A percentile compares a stretch with the other conserved stretches of the same genome.
phyloP scores from a whole-genome alignment of 92 coral and sea anemone genomes.

The Pocillopora grandis region DNA sequence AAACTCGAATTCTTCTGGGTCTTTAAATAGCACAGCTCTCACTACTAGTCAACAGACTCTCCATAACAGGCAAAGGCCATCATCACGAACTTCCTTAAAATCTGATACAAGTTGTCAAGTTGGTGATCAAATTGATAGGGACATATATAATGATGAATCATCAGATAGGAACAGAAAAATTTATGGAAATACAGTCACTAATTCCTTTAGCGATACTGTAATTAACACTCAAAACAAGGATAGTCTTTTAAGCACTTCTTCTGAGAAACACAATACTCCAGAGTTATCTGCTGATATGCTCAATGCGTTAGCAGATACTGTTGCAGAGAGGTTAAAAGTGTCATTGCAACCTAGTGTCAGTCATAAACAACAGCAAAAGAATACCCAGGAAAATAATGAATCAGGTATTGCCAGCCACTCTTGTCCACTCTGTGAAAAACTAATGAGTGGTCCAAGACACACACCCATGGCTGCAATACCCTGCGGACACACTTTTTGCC shows the following conservation, averaged over 20 bases:
- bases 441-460: constrained; percentile 87
- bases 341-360: constrained; percentile 36
- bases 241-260: background rate
- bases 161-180: background rate
- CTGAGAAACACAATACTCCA: constrained; percentile 23
- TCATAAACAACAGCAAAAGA: constrained; percentile 27
- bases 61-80: constrained; percentile 42
- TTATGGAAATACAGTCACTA: background rate
- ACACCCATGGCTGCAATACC: constrained; percentile 94
- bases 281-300: constrained; percentile 70
- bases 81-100: constrained; percentile 24
- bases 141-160: constrained; percentile 14
- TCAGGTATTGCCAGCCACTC: constrained; percentile 85
- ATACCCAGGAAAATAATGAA: constrained; percentile 22
- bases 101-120: constrained; percentile 16
- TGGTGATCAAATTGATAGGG: constrained; percentile 23
- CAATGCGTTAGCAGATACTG: constrained; percentile 83
- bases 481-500: constrained; percentile 97
- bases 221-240: background rate
- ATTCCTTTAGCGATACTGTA: background rate
- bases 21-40: background rate
- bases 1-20: background rate
- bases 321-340: constrained; percentile 75
- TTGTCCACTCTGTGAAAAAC: constrained; percentile 79
- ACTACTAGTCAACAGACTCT: constrained; percentile 27